These are phyloP conservation scores for Lottia gigantea DNA, from an alignment of 2,888 invertebrate species.

Conservation along the genomic window DNA sequence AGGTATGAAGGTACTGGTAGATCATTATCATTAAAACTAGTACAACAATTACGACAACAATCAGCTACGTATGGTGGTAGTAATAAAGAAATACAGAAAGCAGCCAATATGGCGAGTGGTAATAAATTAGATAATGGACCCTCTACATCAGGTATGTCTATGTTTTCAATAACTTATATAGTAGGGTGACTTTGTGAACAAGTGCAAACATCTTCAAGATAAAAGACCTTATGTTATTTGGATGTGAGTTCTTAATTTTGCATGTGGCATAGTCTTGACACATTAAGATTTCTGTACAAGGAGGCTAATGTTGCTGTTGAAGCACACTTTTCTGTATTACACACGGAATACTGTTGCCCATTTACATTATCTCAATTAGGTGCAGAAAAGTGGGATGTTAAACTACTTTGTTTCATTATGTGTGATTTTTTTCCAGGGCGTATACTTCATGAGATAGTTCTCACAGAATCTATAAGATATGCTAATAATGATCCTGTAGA, in stretches of 20 bases:
- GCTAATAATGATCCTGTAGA: conserved; percentile 85
- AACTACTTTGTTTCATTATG: too few species aligned
- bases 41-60: conserved; percentile 84
- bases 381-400: too few species aligned
- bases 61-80: conserved; percentile 71
- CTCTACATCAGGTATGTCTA: conserved; percentile 33
- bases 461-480: conserved; percentile 96
- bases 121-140: conserved; percentile 32
- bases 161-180: not conserved
- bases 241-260: too few species aligned
- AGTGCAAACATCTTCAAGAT: too few species aligned
- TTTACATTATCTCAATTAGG: too few species aligned
- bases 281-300: too few species aligned
- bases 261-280: too few species aligned
- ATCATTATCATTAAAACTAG: conserved; percentile 91
- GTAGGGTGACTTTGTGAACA: too few species aligned
- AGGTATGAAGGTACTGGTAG: conserved; percentile 97
- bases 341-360: not conserved
- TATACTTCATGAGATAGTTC: conserved; percentile 72
- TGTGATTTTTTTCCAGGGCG: conserved; percentile 53
- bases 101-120: conserved; percentile 38
- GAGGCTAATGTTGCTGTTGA: too few species aligned
- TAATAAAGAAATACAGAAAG: conserved; percentile 66
- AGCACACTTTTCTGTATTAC: too few species aligned
- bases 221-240: too few species aligned